phyloP scores from a whole-genome alignment of 2,113 vertebrate species.

The Centropus unirufus region DNA sequence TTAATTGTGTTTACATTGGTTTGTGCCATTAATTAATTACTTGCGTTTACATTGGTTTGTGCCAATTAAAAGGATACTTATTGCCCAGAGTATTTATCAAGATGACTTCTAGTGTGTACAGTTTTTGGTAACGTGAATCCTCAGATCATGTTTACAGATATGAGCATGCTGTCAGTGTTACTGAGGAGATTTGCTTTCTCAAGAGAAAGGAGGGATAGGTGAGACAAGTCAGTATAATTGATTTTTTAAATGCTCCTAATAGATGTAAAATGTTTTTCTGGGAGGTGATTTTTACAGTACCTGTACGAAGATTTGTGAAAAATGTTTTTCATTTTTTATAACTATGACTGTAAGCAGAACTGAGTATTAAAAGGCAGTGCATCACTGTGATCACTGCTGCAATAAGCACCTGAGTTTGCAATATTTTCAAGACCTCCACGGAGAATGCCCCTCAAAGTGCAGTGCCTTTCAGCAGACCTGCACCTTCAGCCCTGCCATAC shows the following conservation, averaged over 20 bases:
- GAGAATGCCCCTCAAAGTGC: not conserved
- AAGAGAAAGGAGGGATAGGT: slow-evolving; percentile 36
- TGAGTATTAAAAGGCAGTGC: slow-evolving; percentile 46
- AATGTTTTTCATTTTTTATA: slow-evolving; percentile 69
- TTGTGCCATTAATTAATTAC: too few relatives aligned
- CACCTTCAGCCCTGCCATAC: not conserved
- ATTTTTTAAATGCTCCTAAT: slow-evolving; percentile 76
- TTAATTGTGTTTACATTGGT: not conserved
- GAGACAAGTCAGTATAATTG: slow-evolving; percentile 68
- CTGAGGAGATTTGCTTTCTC: slow-evolving; percentile 53
- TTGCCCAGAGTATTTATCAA: slow-evolving; percentile 43
- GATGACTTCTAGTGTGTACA: slow-evolving; percentile 8
- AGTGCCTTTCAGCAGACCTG: not conserved
- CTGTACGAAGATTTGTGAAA: slow-evolving; percentile 70
- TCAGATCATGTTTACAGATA: slow-evolving; percentile 55
- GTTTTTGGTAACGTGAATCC: slow-evolving; percentile 36
- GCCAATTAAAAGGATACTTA: slow-evolving; percentile 63
- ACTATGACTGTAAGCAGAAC: slow-evolving; percentile 64
- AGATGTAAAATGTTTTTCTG: slow-evolving; percentile 69
- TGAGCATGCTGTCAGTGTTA: slow-evolving; percentile 36
- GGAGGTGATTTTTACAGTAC: slow-evolving; percentile 74
- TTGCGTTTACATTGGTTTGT: slow-evolving; percentile 32
- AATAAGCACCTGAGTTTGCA: slow-evolving; percentile 73
- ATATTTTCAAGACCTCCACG: slow-evolving; percentile 42
- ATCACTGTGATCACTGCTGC: slow-evolving; percentile 69